A percentile compares a stretch with the other conserved stretches of the same genome.
These are phyloP conservation scores for Asteroscopus sphinx DNA, from an alignment of 2,888 invertebrate species.

Conservation along the genomic window DNA sequence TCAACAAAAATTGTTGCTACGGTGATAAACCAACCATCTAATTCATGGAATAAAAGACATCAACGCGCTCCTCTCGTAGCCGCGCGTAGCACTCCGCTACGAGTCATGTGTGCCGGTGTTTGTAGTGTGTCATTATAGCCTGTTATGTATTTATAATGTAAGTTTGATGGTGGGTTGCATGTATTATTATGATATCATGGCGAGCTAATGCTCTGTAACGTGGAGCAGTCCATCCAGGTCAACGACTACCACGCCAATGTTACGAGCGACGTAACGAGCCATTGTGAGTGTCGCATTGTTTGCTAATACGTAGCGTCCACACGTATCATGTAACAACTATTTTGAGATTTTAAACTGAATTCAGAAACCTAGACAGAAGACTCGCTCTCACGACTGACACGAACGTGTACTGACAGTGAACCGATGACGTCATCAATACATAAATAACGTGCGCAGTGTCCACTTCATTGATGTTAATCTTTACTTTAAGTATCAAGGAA, in stretches of 20 bases:
- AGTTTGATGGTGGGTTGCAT: neutral
- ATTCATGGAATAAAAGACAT: constrained; percentile 57
- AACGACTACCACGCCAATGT: no score
- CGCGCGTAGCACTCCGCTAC: constrained; percentile 20
- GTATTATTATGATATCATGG: no score
- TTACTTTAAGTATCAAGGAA: constrained; percentile 23
- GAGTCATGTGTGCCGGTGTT: neutral
- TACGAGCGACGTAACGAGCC: neutral
- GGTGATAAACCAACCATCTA: neutral
- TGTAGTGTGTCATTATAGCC: neutral
- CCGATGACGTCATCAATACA: no score
- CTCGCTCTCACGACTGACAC: no score
- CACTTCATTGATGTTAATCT: constrained; percentile 31
- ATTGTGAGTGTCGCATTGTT: neutral
- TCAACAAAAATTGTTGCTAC: neutral
- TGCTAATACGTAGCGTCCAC: neutral
- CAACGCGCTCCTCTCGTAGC: constrained; percentile 55
- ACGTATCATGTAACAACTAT: no score
- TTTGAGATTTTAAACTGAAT: no score
- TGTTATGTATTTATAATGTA: neutral
- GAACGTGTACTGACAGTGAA: no score
- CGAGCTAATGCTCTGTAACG: no score
- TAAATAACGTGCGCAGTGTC: constrained; percentile 3
- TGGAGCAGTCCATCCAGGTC: neutral
- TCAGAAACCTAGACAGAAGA: no score